phyloP scores from a whole-genome alignment of 2,113 vertebrate species.

The Paedocypris sp. region DNA sequence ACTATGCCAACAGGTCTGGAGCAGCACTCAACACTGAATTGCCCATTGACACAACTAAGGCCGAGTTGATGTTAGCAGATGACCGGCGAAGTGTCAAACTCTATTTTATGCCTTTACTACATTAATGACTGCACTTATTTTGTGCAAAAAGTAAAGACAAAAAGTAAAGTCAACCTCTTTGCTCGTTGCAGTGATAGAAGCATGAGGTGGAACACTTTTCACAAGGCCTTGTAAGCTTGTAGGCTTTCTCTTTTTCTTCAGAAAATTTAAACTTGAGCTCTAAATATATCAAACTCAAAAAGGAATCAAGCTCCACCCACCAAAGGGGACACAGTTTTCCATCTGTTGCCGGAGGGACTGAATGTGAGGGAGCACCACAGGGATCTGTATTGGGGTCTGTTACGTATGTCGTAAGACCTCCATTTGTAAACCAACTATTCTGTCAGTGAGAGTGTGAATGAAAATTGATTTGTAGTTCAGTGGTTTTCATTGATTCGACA shows the following conservation, averaged over 20 bases:
- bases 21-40: slow-evolving; percentile 11
- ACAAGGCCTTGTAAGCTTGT: slow-evolving; percentile 42
- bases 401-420: slow-evolving; percentile 21
- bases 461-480: too few relatives aligned
- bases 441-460: too few relatives aligned
- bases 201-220: too few relatives aligned
- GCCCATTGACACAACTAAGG: slow-evolving; percentile 6
- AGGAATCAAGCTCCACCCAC: slow-evolving; percentile 48
- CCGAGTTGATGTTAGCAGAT: not conserved
- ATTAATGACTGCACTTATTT: not conserved
- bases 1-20: not conserved
- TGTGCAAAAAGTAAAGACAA: too few relatives aligned
- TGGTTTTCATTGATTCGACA: too few relatives aligned
- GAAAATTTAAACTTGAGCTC: too few relatives aligned
- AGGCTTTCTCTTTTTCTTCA: too few relatives aligned
- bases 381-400: not conserved
- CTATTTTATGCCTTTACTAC: not conserved
- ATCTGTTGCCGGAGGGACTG: slow-evolving; percentile 34
- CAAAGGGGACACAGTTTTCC: slow-evolving; percentile 20
- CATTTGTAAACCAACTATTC: slow-evolving; percentile 27
- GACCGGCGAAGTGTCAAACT: not conserved
- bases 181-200: too few relatives aligned
- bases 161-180: too few relatives aligned
- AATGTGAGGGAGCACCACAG: not conserved
- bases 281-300: slow-evolving; percentile 52